A percentile compares a stretch with the other conserved stretches of the same genome.
phyloP scores from a whole-genome alignment of 1,140 invertebrate species.

The Lucilia cuprina region DNA sequence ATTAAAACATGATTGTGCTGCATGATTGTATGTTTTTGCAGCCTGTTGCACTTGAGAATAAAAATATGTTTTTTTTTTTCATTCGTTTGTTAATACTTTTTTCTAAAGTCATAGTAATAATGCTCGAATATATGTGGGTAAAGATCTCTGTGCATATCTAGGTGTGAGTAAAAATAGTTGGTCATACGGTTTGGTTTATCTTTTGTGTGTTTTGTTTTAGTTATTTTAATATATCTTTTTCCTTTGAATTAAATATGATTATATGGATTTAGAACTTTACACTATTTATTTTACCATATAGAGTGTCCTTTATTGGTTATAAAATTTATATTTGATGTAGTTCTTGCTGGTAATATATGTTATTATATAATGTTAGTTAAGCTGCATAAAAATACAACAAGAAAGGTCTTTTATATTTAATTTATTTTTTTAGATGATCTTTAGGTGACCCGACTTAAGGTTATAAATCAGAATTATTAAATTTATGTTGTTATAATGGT shows the following conservation, averaged over 20 bases:
- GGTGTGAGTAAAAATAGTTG: not conserved
- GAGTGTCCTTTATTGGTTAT: too few relatives aligned
- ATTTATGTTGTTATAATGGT: too few relatives aligned
- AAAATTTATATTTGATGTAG: too few relatives aligned
- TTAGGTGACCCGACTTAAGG: not conserved
- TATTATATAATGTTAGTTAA: conserved; percentile 24
- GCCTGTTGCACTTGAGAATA: conserved; percentile 18
- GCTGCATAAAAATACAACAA: not conserved
- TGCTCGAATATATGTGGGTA: not conserved
- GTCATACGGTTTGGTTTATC: not conserved
- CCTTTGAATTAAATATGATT: not conserved
- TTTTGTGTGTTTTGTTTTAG: not conserved
- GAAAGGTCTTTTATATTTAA: not conserved
- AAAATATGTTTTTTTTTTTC: not conserved
- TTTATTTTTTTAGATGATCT: not conserved
- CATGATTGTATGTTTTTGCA: not conserved
- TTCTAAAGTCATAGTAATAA: not conserved
- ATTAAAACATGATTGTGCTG: not conserved
- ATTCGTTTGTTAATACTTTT: not conserved
- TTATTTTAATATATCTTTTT: not conserved
- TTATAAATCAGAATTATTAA: not conserved
- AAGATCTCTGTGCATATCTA: not conserved
- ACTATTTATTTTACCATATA: not conserved
- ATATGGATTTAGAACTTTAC: not conserved
- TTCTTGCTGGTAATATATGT: not conserved